phyloP scores from a whole-genome alignment of 2,113 vertebrate genomes.

The Platichthys stellatus region DNA sequence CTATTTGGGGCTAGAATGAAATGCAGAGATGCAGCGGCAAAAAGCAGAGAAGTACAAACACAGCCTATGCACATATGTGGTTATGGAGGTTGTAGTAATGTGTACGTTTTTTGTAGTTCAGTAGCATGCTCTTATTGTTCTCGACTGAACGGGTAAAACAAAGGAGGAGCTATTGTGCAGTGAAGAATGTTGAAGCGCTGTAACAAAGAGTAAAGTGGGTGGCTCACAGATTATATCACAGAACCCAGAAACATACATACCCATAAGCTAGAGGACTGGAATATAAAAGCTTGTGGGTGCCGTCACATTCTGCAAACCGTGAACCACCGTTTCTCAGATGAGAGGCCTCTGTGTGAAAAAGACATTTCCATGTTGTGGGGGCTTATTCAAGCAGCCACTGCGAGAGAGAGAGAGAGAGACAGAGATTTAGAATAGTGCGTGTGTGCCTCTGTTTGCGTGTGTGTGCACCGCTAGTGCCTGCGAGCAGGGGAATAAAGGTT shows the following conservation, averaged over 20 bases:
- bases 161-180: conserved; percentile 34
- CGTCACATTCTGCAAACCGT: conserved; percentile 55
- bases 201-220: conserved; percentile 61
- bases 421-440: conserved; percentile 50
- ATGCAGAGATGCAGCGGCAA: conserved; percentile 21
- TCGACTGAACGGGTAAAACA: conserved; percentile 27
- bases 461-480: conserved; percentile 35
- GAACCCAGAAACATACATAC: conserved; percentile 52
- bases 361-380: conserved; percentile 76
- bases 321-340: conserved; percentile 52
- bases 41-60: background rate
- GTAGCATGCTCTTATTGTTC: conserved; percentile 21
- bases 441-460: conserved; percentile 36
- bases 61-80: background rate
- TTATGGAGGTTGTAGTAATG: background rate
- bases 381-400: conserved; percentile 41
- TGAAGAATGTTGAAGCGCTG: conserved; percentile 31
- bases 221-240: conserved; percentile 60
- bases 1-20: conserved; percentile 39
- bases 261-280: conserved; percentile 32
- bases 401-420: no score
- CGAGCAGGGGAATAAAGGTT: conserved; percentile 62
- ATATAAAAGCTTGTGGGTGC: conserved; percentile 68
- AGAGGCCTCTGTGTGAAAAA: conserved; percentile 71
- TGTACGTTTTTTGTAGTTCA: conserved; percentile 19